Conservation (phyloP, 2,888 invertebrate species). For the Leptopilina myrica region DNA sequence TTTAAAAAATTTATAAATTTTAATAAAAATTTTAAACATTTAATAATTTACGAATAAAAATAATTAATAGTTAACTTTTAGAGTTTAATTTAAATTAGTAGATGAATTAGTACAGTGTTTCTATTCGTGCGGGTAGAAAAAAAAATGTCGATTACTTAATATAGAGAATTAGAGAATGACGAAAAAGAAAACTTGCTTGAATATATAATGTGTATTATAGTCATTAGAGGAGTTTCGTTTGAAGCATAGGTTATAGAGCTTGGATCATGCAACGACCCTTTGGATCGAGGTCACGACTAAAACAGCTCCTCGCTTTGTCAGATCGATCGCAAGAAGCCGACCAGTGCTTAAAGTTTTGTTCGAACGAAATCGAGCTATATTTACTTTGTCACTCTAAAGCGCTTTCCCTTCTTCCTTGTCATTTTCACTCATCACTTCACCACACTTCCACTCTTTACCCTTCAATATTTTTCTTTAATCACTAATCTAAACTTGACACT, state of each 20-base stretch:
- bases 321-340: constrained; percentile 47
- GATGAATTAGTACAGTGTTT: no score
- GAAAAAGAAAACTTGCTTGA: not conserved
- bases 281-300: constrained; percentile 52
- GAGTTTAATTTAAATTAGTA: no score
- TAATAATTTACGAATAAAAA: no score
- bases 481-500: no score
- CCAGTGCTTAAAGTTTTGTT: constrained; percentile 36
- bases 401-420: constrained; percentile 44
- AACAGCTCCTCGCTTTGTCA: constrained; percentile 44
- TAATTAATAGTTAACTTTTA: no score
- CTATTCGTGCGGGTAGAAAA: no score
- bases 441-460: constrained; percentile 44
- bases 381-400: constrained; percentile 41
- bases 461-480: no score
- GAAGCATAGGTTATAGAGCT: constrained; percentile 48
- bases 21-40: no score
- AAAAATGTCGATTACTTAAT: no score
- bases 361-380: constrained; percentile 15
- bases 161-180: not conserved
- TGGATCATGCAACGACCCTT: constrained; percentile 53
- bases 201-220: constrained; percentile 3
- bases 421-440: constrained; percentile 44
- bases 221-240: constrained; percentile 38
- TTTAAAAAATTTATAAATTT: no score